Percentiles rank a stretch among this genome's conserved stretches.
These are phyloP conservation scores for Oreohelix idahoensis DNA, from an alignment of 1,140 invertebrate genomes.

Conservation along the genomic window DNA sequence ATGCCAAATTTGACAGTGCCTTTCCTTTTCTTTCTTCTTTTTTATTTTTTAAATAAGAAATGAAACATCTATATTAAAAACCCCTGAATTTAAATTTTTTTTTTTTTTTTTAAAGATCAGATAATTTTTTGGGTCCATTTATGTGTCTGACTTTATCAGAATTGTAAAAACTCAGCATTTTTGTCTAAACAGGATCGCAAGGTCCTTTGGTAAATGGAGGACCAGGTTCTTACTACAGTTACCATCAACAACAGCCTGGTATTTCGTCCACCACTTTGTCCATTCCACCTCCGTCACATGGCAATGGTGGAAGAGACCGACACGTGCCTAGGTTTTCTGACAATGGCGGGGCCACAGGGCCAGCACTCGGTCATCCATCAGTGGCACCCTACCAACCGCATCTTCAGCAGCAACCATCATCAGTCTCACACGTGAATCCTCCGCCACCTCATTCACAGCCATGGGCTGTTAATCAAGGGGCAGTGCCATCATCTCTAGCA, in stretches of 20 bases:
- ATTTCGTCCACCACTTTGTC: constrained; percentile 28
- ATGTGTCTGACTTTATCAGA: too few species aligned
- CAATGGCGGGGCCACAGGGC: background rate
- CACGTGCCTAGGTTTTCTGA: background rate
- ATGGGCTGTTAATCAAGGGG: background rate
- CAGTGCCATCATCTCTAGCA: background rate
- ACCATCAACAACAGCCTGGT: constrained; percentile 28
- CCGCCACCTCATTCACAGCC: background rate
- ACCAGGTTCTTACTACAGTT: background rate
- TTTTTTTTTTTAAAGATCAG: too few species aligned
- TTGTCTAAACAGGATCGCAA: background rate
- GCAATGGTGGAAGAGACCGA: background rate
- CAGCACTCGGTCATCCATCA: background rate
- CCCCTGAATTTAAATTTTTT: too few species aligned
- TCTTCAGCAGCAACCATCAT: constrained; percentile 1
- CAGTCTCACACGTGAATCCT: background rate
- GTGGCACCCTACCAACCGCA: background rate
- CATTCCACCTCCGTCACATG: background rate
- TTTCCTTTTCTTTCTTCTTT: too few species aligned
- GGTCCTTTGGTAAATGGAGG: constrained; percentile 11
- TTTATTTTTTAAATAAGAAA: too few species aligned
- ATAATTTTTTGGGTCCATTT: too few species aligned
- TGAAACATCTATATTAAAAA: too few species aligned
- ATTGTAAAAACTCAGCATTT: background rate
- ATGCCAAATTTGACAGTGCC: too few species aligned